phyloP scores from a whole-genome alignment of 2,888 invertebrate species.

The Neoitamus cyanurus region DNA sequence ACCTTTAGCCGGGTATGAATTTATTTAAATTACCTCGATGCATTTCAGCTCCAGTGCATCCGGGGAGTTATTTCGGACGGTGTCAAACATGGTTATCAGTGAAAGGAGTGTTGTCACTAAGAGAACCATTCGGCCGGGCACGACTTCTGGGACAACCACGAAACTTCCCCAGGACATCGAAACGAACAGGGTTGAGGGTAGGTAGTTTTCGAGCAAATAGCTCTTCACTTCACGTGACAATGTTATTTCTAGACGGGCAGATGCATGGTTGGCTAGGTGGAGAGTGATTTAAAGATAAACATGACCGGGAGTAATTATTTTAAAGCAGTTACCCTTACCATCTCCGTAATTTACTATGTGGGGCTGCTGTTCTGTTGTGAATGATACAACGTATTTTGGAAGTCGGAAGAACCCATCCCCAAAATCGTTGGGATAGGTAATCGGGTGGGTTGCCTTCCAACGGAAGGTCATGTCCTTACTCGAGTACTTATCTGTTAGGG shows the following conservation, averaged over 20 bases:
- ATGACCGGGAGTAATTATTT: neutral
- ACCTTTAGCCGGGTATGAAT: neutral
- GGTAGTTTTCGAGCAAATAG: constrained; percentile 73
- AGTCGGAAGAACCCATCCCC: constrained; percentile 70
- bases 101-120: constrained; percentile 74
- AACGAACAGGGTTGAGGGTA: constrained; percentile 74
- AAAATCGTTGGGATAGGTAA: constrained; percentile 69
- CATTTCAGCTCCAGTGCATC: constrained; percentile 74
- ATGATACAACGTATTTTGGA: constrained; percentile 74
- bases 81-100: constrained; percentile 75
- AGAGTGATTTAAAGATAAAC: neutral
- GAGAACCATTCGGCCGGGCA: constrained; percentile 73
- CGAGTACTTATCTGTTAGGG: constrained; percentile 71
- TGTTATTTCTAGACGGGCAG: constrained; percentile 72
- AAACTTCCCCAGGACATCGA: constrained; percentile 77
- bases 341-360: constrained; percentile 74
- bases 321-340: constrained; percentile 68
- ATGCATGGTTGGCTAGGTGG: constrained; percentile 70
- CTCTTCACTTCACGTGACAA: constrained; percentile 72
- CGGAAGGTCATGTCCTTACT: constrained; percentile 72
- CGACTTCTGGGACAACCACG: constrained; percentile 74
- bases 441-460: constrained; percentile 71
- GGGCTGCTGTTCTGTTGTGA: constrained; percentile 72
- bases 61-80: constrained; percentile 74
- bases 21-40: constrained; percentile 66